Conservation (phyloP, 1,140 invertebrate species). For the Octopus bimaculoides region DNA sequence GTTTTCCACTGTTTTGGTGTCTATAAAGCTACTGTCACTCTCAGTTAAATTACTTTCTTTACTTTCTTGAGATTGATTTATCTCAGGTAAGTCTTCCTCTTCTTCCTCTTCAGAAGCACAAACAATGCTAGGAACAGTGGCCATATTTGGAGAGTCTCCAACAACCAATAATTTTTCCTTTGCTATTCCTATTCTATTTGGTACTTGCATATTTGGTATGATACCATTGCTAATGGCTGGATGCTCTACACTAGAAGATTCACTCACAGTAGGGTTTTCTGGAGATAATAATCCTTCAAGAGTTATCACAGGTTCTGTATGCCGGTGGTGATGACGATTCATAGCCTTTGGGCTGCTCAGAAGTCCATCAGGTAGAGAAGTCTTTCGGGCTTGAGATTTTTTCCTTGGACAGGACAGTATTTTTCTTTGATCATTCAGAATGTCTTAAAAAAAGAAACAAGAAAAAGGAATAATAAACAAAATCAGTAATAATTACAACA, state of each 20-base stretch:
- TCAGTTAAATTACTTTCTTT: background rate
- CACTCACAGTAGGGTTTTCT: background rate
- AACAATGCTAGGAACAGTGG: slow-evolving; percentile 26
- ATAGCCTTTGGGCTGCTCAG: slow-evolving; percentile 8
- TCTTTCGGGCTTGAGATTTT: slow-evolving; percentile 25
- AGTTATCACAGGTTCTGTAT: slow-evolving; percentile 31
- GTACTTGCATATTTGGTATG: slow-evolving; percentile 7
- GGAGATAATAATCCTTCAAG: background rate
- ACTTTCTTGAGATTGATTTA: background rate
- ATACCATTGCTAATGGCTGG: slow-evolving; percentile 1
- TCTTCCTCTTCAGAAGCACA: slow-evolving; percentile 20
- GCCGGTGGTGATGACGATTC: slow-evolving; percentile 23
- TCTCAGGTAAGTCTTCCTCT: background rate
- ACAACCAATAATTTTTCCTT: slow-evolving; percentile 14
- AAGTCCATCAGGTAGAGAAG: slow-evolving; percentile 27
- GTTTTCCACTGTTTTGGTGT: background rate
- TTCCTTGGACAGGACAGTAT: slow-evolving; percentile 3
- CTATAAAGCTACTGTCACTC: background rate
- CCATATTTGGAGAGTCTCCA: slow-evolving; percentile 14
- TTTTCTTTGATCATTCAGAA: background rate
- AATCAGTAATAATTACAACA: background rate
- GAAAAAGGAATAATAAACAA: background rate
- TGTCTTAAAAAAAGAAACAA: background rate
- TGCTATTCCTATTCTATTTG: slow-evolving; percentile 13
- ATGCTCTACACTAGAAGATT: background rate